phyloP scores from a whole-genome alignment of 2,797 vertebrate species.

The Anolis apletophallus region DNA sequence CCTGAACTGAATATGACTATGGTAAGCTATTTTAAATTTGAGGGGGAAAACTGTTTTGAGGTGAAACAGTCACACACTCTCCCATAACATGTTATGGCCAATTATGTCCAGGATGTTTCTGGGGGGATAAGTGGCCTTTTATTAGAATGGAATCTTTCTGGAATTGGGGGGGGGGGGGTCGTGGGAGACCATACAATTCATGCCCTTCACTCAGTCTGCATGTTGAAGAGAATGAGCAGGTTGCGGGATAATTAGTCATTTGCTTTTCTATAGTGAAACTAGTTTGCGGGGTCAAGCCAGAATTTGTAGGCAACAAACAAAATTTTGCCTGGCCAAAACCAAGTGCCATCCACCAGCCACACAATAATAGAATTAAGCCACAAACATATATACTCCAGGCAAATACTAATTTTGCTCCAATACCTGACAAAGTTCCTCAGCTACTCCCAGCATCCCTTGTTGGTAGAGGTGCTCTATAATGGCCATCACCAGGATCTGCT shows the following conservation, averaged over 20 bases:
- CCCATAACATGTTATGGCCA: no score
- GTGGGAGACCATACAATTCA: no score
- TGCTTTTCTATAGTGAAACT: no score
- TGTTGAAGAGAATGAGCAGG: background rate
- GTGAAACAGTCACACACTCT: no score
- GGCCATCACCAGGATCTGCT: conserved; percentile 86
- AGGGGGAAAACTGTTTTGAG: no score
- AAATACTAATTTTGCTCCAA: background rate
- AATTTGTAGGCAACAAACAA: background rate
- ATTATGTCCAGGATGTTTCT: no score
- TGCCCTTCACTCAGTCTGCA: background rate
- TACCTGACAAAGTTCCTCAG: conserved; percentile 92
- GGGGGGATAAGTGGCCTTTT: no score
- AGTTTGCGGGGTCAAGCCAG: background rate
- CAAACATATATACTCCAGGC: background rate
- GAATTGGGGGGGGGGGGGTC: no score
- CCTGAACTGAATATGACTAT: no score
- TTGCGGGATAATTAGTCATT: no score
- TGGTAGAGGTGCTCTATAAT: conserved; percentile 91
- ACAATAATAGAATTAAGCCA: background rate
- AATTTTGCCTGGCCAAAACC: background rate
- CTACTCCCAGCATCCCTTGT: conserved; percentile 91
- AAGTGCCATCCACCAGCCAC: background rate
- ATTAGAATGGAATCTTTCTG: no score
- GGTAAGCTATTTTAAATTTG: no score